Conservation (phyloP, 2,888 invertebrate species). For the Stomorhina lunata region DNA sequence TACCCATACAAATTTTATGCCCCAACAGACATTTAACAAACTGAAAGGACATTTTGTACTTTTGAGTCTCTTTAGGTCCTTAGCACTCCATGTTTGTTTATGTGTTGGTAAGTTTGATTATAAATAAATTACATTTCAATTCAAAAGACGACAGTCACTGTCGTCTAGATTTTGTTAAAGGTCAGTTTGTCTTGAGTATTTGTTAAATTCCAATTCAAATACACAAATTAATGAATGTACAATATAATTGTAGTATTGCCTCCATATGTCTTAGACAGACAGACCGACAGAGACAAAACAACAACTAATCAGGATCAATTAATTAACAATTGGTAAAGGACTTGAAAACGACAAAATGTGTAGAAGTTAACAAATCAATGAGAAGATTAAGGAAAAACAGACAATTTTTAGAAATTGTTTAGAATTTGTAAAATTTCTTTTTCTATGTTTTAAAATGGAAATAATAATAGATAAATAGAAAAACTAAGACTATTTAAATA, state of each 20-base stretch:
- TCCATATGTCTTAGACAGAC: not conserved
- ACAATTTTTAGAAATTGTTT: too few species aligned
- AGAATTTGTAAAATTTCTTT: too few species aligned
- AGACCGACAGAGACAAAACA: constrained; percentile 16
- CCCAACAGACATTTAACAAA: not conserved
- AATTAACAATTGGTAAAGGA: not conserved
- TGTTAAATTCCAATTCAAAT: constrained; percentile 23
- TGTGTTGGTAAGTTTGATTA: constrained; percentile 14
- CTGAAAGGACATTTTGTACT: not conserved
- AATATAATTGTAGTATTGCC: constrained; percentile 3
- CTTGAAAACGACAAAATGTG: not conserved
- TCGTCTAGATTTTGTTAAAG: constrained; percentile 16
- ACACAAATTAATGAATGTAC: constrained; percentile 21
- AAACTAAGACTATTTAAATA: too few species aligned
- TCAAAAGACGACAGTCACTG: constrained; percentile 5
- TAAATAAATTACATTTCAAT: constrained; percentile 27
- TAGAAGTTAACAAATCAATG: constrained; percentile 13
- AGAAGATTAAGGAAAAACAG: constrained; percentile 20
- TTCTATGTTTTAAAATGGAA: too few species aligned
- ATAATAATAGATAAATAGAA: too few species aligned
- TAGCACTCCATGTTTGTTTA: not conserved
- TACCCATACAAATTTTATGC: not conserved
- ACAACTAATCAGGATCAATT: constrained; percentile 47
- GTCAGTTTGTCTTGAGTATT: constrained; percentile 14
- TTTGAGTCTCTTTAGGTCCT: not conserved